Conservation (phyloP, 2,113 vertebrate genomes). For the Scomber japonicus region DNA sequence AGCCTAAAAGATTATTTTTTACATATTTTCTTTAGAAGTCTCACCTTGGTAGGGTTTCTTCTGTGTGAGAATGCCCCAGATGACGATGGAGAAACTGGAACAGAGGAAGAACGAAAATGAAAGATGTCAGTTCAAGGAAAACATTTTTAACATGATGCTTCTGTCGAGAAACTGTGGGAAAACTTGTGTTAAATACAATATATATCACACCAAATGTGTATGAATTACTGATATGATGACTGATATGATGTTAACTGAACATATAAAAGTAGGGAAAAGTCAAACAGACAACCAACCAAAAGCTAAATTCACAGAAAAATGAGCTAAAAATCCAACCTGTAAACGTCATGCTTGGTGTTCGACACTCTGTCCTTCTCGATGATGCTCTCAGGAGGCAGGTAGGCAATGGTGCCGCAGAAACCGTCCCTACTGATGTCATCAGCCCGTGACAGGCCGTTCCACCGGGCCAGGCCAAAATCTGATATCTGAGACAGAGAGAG, state of each 20-base stretch:
- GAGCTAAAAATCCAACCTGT: constrained; percentile 87
- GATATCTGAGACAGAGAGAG: constrained; percentile 88
- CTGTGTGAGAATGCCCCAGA: constrained; percentile 97
- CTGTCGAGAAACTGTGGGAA: not conserved
- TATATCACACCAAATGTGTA: not conserved
- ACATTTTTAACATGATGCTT: not conserved
- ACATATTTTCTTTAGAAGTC: not conserved
- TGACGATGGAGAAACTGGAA: constrained; percentile 94
- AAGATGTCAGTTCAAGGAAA: not conserved
- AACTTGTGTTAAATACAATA: not conserved
- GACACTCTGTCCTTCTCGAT: constrained; percentile 94
- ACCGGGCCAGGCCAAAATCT: constrained; percentile 97
- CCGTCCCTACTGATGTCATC: constrained; percentile 97
- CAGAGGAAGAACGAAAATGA: constrained; percentile 17
- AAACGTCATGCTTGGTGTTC: constrained; percentile 97
- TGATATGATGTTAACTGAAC: constrained; percentile 11
- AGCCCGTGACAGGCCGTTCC: constrained; percentile 92
- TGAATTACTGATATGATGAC: not conserved
- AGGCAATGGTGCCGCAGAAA: constrained; percentile 96
- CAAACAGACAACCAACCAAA: not conserved
- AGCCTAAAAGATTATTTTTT: not conserved
- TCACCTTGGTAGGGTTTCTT: constrained; percentile 98
- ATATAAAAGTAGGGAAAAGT: not conserved
- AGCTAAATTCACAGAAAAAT: not conserved
- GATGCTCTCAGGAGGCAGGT: constrained; percentile 96